Conservation (phyloP, 2,888 invertebrate species). For the Cosmia pyralina region DNA sequence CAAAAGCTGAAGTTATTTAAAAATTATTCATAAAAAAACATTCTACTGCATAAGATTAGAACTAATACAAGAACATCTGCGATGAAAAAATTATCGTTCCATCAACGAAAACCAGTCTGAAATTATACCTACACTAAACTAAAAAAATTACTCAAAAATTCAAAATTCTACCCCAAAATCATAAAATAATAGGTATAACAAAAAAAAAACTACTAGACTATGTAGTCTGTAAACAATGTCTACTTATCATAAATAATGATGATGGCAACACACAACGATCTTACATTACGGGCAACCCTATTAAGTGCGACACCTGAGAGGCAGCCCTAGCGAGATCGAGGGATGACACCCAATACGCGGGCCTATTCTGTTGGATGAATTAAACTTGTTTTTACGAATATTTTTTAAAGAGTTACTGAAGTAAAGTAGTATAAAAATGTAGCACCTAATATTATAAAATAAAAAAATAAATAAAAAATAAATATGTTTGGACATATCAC, state of each 20-base stretch:
- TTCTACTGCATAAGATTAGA: background rate
- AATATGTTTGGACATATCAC: too few species aligned
- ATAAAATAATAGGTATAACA: too few species aligned
- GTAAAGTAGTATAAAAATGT: too few species aligned
- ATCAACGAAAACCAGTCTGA: slow-evolving; percentile 18
- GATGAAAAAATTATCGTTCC: too few species aligned
- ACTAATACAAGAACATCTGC: slow-evolving; percentile 4
- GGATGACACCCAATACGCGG: slow-evolving; percentile 68
- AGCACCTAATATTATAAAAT: too few species aligned
- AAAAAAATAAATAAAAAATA: too few species aligned
- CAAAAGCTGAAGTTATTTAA: background rate
- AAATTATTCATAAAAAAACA: too few species aligned
- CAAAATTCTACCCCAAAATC: background rate
- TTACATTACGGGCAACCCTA: slow-evolving; percentile 74
- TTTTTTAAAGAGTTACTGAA: background rate
- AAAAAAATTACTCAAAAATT: background rate
- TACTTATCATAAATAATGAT: slow-evolving; percentile 66
- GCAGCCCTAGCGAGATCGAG: slow-evolving; percentile 76
- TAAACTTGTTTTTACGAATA: background rate
- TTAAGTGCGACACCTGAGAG: slow-evolving; percentile 78
- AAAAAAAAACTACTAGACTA: slow-evolving; percentile 9
- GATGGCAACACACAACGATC: slow-evolving; percentile 60
- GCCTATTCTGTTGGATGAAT: slow-evolving; percentile 69
- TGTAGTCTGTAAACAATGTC: slow-evolving; percentile 39
- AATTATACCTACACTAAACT: background rate